Base-by-base conservation (phyloP, 2,797 vertebrate genomes). In the Lagodon rhomboides region DNA sequence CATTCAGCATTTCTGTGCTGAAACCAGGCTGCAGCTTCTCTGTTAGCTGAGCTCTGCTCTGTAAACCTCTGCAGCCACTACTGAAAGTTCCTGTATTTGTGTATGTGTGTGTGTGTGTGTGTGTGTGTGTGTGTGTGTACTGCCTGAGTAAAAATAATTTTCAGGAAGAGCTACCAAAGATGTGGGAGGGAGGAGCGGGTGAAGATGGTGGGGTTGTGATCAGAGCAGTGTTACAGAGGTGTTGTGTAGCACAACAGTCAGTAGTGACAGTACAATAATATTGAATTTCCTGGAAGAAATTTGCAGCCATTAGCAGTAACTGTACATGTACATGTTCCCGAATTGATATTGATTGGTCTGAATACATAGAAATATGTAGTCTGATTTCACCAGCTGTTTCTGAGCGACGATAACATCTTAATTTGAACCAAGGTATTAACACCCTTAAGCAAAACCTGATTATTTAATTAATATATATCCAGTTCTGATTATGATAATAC, bases 131-230 rank as follows among this genome's bases (percentile, higher is more conserved):
- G 51, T 54, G 22, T 46, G 23, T 60, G 6, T 16, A n/a, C 53
- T 38, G 30, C 11, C 15, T 23, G 60, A 15, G 77, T 82, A 77
- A 80, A 78, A 87, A 89, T 68, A 84, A 77, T 54, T 80, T 70
- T 73, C 51, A 66, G 71, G 55, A 85, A 75, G 69, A 64, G 78
- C 58, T 68, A 55, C 67, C 65, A 49, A 68, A 72, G 18, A 65
- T 16, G 47, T 47, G 59, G n/a, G 63, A 64, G 55, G 67, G 65
- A 49, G 56, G 43, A 56, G 46, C 11, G 25, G 56, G 46, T 15
- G 17, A 59, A 61, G 71, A 50, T 34, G 59, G 59, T 41, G 60
- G n/a, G 22, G 6, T 50, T 1, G n/a, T 65, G 53, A 53, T 27
- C 23, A 1, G 2, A 41, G 69, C 27, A 18, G 41, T 38, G 43